Evolutionary conservation across 2,797 vertebrate genomes (phyloP).

Genomic region (Xenopus petersii): DNA sequence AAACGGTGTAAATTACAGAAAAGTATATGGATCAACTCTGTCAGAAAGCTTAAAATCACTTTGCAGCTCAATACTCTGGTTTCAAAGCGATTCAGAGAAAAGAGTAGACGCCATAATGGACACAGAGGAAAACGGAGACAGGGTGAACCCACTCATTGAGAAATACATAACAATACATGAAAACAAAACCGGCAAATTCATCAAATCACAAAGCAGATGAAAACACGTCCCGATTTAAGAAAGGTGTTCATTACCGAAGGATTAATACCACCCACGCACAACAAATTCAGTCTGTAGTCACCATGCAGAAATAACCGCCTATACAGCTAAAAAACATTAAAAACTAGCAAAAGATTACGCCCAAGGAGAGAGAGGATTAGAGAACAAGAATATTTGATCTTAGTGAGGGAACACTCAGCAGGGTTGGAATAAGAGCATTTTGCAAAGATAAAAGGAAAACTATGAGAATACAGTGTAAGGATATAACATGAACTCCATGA

Average conservation of each 20-base stretch:
- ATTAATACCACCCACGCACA: slow-evolving; percentile 70
- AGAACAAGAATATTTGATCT: slow-evolving; percentile 60
- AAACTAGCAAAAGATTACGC: slow-evolving; percentile 63
- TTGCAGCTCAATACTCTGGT: slow-evolving; percentile 37
- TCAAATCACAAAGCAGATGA: slow-evolving; percentile 46
- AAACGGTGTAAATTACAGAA: slow-evolving; percentile 50
- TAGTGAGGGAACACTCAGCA: slow-evolving; percentile 64
- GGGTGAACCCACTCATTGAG: slow-evolving; percentile 43
- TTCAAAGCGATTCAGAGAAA: slow-evolving; percentile 44
- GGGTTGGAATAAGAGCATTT: slow-evolving; percentile 67
- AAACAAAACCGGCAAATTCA: slow-evolving; percentile 46
- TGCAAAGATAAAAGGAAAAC: slow-evolving; percentile 60
- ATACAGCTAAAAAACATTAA: slow-evolving; percentile 64
- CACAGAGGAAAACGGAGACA: slow-evolving; percentile 42
- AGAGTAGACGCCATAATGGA: slow-evolving; percentile 45
- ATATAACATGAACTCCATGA: too few species aligned
- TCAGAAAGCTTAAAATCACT: slow-evolving; percentile 49
- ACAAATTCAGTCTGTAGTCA: slow-evolving; percentile 69
- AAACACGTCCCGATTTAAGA: slow-evolving; percentile 57
- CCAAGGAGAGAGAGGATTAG: slow-evolving; percentile 63
- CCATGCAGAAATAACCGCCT: slow-evolving; percentile 71
- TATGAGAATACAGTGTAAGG: slow-evolving; percentile 52
- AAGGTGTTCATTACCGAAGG: slow-evolving; percentile 68
- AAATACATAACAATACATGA: slow-evolving; percentile 46
- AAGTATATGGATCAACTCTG: slow-evolving; percentile 48